Evolutionary conservation across 2,797 vertebrate genomes (phyloP).

Genomic region (Intellagama lesueurii): DNA sequence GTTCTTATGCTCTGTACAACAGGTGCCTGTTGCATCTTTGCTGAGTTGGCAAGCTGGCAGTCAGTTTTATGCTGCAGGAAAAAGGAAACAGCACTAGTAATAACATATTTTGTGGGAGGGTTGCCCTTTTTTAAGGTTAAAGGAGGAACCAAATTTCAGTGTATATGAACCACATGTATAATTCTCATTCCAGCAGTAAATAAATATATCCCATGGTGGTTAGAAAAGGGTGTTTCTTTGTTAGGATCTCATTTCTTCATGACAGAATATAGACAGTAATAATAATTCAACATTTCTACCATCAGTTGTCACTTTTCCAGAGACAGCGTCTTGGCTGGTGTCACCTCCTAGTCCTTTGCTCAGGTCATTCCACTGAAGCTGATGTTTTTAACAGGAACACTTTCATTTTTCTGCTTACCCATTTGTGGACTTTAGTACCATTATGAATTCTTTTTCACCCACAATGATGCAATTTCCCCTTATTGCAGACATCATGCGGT

Average conservation of each 20-base stretch:
- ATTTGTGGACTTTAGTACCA: conserved; percentile 2
- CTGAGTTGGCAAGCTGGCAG: conserved; percentile 74
- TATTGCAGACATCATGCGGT: background rate
- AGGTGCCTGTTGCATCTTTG: conserved; percentile 64
- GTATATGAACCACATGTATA: conserved; percentile 70
- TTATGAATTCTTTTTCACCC: conserved; percentile 14
- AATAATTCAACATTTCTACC: conserved; percentile 43
- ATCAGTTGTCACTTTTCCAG: conserved; percentile 22
- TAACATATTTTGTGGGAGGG: conserved; percentile 72
- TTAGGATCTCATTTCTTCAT: conserved; percentile 52
- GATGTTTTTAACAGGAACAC: background rate
- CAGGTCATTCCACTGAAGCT: conserved; percentile 1
- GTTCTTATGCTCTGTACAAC: conserved; percentile 42
- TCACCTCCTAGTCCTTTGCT: background rate
- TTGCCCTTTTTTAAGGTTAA: conserved; percentile 70
- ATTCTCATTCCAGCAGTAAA: conserved; percentile 79
- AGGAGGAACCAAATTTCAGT: conserved; percentile 69
- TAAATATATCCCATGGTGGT: conserved; percentile 73
- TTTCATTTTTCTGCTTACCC: conserved; percentile 2
- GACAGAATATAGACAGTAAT: conserved; percentile 61
- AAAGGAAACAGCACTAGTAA: conserved; percentile 75
- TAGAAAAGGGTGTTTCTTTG: conserved; percentile 65
- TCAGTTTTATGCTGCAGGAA: conserved; percentile 48
- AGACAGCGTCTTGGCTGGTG: conserved; percentile 7
- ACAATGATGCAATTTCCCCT: background rate